Evolutionary conservation across 2,113 vertebrate genomes (phyloP).

Genomic region (Acrocephalus arundinaceus): DNA sequence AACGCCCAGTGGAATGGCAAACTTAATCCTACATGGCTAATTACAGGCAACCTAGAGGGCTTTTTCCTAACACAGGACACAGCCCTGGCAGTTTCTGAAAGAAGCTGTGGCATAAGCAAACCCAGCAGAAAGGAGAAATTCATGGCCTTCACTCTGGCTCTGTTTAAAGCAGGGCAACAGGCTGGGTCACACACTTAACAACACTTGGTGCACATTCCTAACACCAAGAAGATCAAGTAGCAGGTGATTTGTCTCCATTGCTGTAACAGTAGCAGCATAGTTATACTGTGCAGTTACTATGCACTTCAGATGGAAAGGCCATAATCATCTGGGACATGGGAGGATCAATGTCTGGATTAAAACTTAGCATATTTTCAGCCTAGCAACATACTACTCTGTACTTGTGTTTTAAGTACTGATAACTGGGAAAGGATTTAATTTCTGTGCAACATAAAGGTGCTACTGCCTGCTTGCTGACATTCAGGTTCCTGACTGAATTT

Average conservation of each 20-base stretch:
- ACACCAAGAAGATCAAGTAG: background rate
- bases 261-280: background rate
- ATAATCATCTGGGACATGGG: background rate
- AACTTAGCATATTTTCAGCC: background rate
- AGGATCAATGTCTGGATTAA: background rate
- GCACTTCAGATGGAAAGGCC: background rate
- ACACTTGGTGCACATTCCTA: background rate
- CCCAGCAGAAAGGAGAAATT: background rate
- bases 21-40: background rate
- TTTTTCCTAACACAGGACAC: background rate
- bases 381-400: background rate
- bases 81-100: background rate
- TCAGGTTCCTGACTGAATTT: background rate
- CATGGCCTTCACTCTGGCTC: background rate
- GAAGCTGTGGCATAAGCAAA: background rate
- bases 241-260: background rate
- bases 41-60: background rate
- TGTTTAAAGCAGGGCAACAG: background rate
- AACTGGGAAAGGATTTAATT: background rate
- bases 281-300: background rate
- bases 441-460: background rate
- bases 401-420: background rate
- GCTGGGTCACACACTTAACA: background rate
- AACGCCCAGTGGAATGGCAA: background rate
- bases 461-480: background rate